phyloP scores from a whole-genome alignment of 2,888 invertebrate species.

The Shargacucullia verbasci region DNA sequence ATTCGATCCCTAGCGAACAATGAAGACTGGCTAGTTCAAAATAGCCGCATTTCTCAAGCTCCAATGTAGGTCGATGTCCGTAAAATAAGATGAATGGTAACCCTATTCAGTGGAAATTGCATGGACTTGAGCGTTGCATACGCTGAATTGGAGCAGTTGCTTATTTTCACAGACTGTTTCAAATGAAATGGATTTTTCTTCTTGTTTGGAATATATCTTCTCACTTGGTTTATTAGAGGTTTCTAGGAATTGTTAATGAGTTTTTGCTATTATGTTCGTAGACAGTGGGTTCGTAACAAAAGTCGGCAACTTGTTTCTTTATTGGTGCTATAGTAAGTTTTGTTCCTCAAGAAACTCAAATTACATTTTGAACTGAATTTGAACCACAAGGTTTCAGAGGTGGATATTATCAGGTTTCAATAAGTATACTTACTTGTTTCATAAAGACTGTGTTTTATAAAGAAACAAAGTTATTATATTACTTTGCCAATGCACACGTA shows the following conservation, averaged over 20 bases:
- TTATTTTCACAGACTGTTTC: conserved; percentile 45
- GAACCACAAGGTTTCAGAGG: too few relatives aligned
- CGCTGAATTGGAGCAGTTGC: conserved; percentile 52
- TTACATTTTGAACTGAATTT: too few relatives aligned
- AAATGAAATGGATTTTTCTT: conserved; percentile 38
- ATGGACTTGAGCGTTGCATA: conserved; percentile 58
- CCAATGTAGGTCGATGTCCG: conserved; percentile 64
- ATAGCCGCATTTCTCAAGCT: conserved; percentile 58
- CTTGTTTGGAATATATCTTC: conserved; percentile 22
- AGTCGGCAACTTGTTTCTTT: too few relatives aligned
- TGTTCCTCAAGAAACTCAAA: too few relatives aligned
- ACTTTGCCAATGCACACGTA: too few relatives aligned
- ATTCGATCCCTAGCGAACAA: conserved; percentile 50
- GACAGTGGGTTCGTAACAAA: too few relatives aligned
- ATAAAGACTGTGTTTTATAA: too few relatives aligned
- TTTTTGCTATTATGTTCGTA: background rate
- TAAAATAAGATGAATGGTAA: conserved; percentile 64
- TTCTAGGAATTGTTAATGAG: conserved; percentile 4
- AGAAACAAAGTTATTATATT: too few relatives aligned
- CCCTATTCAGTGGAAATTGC: conserved; percentile 59
- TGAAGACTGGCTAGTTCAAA: conserved; percentile 49
- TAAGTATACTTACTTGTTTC: too few relatives aligned
- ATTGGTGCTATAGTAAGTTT: too few relatives aligned
- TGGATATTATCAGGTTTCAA: too few relatives aligned
- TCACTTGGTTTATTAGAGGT: conserved; percentile 20